phyloP scores from a whole-genome alignment of 2,888 invertebrate species.

The Seladonia tumulorum region DNA sequence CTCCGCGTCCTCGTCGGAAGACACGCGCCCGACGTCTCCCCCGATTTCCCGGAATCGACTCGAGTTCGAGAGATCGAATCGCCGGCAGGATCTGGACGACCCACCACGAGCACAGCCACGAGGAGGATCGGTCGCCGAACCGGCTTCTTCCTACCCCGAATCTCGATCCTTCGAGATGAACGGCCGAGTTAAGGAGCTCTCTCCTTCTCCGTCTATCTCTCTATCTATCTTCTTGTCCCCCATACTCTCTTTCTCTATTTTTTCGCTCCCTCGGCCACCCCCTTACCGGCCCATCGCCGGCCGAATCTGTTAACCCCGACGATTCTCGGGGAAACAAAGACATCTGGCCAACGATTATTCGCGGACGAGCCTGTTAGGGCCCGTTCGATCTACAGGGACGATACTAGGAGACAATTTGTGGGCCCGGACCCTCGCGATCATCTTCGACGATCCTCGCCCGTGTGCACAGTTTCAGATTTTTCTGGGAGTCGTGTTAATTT shows the following conservation, averaged over 20 bases:
- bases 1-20: slow-evolving; percentile 74
- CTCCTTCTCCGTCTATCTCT: neutral
- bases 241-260: neutral
- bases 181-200: slow-evolving; percentile 61
- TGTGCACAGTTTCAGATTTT: neutral
- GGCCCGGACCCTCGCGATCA: slow-evolving; percentile 42
- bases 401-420: slow-evolving; percentile 52
- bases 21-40: slow-evolving; percentile 78
- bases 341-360: slow-evolving; percentile 52
- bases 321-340: slow-evolving; percentile 57
- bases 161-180: slow-evolving; percentile 58
- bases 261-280: neutral
- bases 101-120: slow-evolving; percentile 65
- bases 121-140: slow-evolving; percentile 58
- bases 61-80: slow-evolving; percentile 67
- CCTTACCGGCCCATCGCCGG: slow-evolving; percentile 14
- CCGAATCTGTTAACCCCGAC: slow-evolving; percentile 52
- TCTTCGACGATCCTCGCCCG: slow-evolving; percentile 1
- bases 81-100: slow-evolving; percentile 63
- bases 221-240: neutral
- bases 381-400: slow-evolving; percentile 23
- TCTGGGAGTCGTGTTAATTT: neutral
- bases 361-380: slow-evolving; percentile 26
- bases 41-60: slow-evolving; percentile 74
- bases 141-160: slow-evolving; percentile 50